Conservation (phyloP, 1,140 invertebrate species). For the Penaeus japonicus region DNA sequence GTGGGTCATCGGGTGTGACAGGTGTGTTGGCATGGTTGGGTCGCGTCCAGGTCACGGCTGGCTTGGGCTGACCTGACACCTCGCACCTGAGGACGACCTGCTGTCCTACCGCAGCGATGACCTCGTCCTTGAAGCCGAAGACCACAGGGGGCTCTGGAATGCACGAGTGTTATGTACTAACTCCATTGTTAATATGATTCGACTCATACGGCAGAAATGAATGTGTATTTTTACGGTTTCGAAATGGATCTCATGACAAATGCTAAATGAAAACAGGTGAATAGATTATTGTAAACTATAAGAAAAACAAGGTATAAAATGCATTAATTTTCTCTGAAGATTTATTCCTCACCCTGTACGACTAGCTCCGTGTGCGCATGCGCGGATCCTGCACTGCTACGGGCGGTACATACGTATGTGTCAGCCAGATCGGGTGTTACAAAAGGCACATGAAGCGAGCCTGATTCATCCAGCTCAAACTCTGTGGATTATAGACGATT, state of each 20-base stretch:
- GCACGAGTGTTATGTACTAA: too few relatives aligned
- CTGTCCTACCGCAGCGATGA: slow-evolving; percentile 38
- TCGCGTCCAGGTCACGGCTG: slow-evolving; percentile 62
- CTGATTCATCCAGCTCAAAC: slow-evolving; percentile 59
- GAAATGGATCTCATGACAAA: too few relatives aligned
- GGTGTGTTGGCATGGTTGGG: slow-evolving; percentile 27
- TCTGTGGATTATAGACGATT: background rate
- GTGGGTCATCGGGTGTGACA: slow-evolving; percentile 47
- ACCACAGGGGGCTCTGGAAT: slow-evolving; percentile 37
- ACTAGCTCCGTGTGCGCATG: slow-evolving; percentile 22
- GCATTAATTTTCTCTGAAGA: too few relatives aligned
- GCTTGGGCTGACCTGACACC: slow-evolving; percentile 62
- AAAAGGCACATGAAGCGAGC: slow-evolving; percentile 65
- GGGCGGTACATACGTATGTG: slow-evolving; percentile 63
- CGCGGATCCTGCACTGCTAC: slow-evolving; percentile 29
- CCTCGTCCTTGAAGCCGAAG: background rate
- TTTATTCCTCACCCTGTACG: slow-evolving; percentile 28
- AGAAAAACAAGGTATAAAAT: too few relatives aligned
- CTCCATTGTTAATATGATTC: too few relatives aligned
- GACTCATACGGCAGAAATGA: too few relatives aligned
- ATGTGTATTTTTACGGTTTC: too few relatives aligned
- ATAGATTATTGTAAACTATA: background rate
- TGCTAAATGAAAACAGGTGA: too few relatives aligned
- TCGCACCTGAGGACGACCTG: slow-evolving; percentile 59
- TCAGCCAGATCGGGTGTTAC: slow-evolving; percentile 64